Evolutionary conservation across 2,888 invertebrate genomes (phyloP).

Genomic region (Ennomos fuscantarius): DNA sequence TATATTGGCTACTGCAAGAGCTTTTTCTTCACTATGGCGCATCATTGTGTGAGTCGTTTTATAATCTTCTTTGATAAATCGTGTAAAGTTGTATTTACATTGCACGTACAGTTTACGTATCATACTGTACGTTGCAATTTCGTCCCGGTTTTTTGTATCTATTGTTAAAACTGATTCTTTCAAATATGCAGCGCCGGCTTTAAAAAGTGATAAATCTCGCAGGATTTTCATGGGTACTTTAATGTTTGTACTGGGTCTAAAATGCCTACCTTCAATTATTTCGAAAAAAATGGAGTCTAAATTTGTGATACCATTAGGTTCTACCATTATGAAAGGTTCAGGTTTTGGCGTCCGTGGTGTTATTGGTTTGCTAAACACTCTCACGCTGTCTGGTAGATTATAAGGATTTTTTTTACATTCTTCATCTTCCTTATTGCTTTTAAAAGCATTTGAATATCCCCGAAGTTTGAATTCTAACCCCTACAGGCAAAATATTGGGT

Average conservation of each 20-base stretch:
- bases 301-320: slow-evolving; percentile 49
- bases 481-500: slow-evolving; percentile 32
- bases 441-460: slow-evolving; percentile 2
- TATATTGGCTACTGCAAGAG: slow-evolving; percentile 30
- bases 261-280: slow-evolving; percentile 51
- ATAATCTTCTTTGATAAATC: slow-evolving; percentile 45
- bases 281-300: slow-evolving; percentile 50
- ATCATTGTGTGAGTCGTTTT: slow-evolving; percentile 40
- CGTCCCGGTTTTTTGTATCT: slow-evolving; percentile 32
- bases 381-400: slow-evolving; percentile 36
- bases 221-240: slow-evolving; percentile 50
- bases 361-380: slow-evolving; percentile 38
- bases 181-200: slow-evolving; percentile 48
- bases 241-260: slow-evolving; percentile 45
- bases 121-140: slow-evolving; percentile 39
- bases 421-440: slow-evolving; percentile 25
- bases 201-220: slow-evolving; percentile 46
- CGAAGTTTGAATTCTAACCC: slow-evolving; percentile 4
- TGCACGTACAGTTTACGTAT: slow-evolving; percentile 27
- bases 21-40: slow-evolving; percentile 34
- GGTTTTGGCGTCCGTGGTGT: slow-evolving; percentile 33
- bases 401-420: slow-evolving; percentile 42
- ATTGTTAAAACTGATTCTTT: slow-evolving; percentile 48
- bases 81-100: slow-evolving; percentile 40
- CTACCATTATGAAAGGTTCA: slow-evolving; percentile 44